Evolutionary conservation across 2,888 invertebrate species (phyloP).

Genomic region (Drosophila peninsularis): DNA sequence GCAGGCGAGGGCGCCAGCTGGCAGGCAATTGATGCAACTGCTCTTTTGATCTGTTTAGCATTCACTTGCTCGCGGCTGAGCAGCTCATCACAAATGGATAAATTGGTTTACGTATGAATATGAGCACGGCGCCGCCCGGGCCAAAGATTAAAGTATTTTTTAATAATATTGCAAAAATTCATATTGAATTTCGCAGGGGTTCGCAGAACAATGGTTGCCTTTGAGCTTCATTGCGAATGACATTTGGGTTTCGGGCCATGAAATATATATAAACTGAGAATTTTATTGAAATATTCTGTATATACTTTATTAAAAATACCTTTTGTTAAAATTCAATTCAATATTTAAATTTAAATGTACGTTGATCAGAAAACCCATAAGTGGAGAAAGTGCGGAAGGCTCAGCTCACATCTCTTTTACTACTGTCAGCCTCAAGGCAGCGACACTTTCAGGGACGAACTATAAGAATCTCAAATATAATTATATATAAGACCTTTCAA

Average conservation of each 20-base stretch:
- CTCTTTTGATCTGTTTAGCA: constrained; percentile 61
- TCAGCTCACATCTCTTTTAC: background rate
- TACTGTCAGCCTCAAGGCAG: background rate
- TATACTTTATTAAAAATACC: no score
- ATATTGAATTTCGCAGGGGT: background rate
- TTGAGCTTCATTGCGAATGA: constrained; percentile 1
- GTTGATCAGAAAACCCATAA: background rate
- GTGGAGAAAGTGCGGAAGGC: background rate
- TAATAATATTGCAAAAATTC: background rate
- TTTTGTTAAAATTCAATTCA: background rate
- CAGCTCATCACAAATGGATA: constrained; percentile 10
- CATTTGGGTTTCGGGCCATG: background rate
- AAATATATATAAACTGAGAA: no score
- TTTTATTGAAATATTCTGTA: background rate
- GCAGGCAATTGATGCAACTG: constrained; percentile 56
- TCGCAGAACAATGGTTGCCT: background rate
- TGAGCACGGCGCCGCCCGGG: background rate
- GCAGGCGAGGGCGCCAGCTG: constrained; percentile 12
- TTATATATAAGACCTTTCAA: background rate
- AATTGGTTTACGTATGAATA: background rate
- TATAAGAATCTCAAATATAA: no score
- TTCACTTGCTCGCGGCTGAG: constrained; percentile 37
- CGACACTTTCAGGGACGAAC: no score
- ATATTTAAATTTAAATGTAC: constrained; percentile 2
- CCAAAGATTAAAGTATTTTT: background rate